Base-by-base conservation (phyloP, 2,797 vertebrate species). In the Loris lydekkerianus region DNA sequence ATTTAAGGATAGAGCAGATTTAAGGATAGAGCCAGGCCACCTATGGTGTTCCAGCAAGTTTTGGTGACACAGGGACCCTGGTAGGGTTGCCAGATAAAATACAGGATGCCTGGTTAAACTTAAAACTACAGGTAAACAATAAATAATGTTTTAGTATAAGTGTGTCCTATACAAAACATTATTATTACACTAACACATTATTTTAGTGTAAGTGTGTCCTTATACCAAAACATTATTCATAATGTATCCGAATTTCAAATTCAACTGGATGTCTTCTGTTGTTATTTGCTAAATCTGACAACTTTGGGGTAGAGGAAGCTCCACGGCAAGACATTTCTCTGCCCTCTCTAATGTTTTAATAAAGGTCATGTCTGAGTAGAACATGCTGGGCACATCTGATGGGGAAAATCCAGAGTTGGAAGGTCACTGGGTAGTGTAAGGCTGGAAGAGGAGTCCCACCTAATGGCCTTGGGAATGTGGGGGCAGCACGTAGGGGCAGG, bases 121-220 rank as follows among this genome's bases (percentile, higher is more conserved):
- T 91, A 78, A 78, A 84, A 87, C 58, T 91, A 88, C 37, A 29
- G 87, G n/a, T 37, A 76, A 81, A 58, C 4, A 8, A n/a, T 25
- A 3, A 43, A 86, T 60, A 60, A 7, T 40, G 9, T 43, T 78
- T 70, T 89, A 80, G 25, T 27, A 20, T 40, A n/a, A 25, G 23
- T 29, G n/a, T 25, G 10, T 31, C 65, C 10, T 65, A 20, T 5
- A n/a, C 65, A 56, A 85, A 84, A 61, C 17, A 53, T 61, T 18
- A 80, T 60, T 88, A 34, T 34, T 34, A 34, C 34, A 34, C 34
- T 34, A 34, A 34, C 34, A 34, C 34, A 34, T 34, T 34, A 7
- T 43, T 78, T 70, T 89, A 80, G 25, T 25, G 23, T 40, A n/a
- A 25, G 27, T 29, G n/a, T 25, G 10, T 31, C 65, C 10, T 70